These are phyloP conservation scores for Tiphia femorata DNA, from an alignment of 2,888 invertebrate species.

Conservation along the genomic window DNA sequence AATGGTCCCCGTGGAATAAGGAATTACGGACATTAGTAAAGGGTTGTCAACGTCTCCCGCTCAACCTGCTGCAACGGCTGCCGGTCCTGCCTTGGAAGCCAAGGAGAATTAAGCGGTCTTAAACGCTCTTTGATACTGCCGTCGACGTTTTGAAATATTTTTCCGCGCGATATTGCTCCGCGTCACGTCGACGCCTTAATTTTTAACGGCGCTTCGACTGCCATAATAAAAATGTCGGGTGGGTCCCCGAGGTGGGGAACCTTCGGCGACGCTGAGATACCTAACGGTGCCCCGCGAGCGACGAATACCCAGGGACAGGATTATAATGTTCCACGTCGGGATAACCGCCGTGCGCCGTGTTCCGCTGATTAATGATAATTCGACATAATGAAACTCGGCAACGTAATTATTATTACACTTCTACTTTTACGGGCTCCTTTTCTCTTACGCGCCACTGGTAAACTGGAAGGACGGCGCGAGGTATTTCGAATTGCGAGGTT, in stretches of 20 bases:
- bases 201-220: slow-evolving; percentile 35
- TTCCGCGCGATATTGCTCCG: slow-evolving; percentile 30
- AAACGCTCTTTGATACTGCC: slow-evolving; percentile 56
- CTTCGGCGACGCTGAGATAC: not conserved
- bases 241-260: not conserved
- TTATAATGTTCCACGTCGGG: not conserved
- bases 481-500: not conserved
- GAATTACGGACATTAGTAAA: slow-evolving; percentile 57
- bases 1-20: slow-evolving; percentile 54
- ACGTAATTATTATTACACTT: slow-evolving; percentile 15
- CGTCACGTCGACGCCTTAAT: slow-evolving; percentile 33
- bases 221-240: slow-evolving; percentile 35
- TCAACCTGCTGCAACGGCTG: slow-evolving; percentile 34
- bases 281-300: slow-evolving; percentile 5
- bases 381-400: not conserved
- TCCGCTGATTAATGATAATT: not conserved
- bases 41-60: slow-evolving; percentile 54
- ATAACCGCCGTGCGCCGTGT: too few species aligned
- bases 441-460: not conserved
- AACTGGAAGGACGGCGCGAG: not conserved
- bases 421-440: not conserved
- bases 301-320: not conserved
- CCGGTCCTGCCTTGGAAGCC: slow-evolving; percentile 28
- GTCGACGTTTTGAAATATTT: slow-evolving; percentile 52
- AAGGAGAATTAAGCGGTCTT: slow-evolving; percentile 56